phyloP scores from a whole-genome alignment of 2,888 invertebrate species.

The Theodoxus fluviatilis region DNA sequence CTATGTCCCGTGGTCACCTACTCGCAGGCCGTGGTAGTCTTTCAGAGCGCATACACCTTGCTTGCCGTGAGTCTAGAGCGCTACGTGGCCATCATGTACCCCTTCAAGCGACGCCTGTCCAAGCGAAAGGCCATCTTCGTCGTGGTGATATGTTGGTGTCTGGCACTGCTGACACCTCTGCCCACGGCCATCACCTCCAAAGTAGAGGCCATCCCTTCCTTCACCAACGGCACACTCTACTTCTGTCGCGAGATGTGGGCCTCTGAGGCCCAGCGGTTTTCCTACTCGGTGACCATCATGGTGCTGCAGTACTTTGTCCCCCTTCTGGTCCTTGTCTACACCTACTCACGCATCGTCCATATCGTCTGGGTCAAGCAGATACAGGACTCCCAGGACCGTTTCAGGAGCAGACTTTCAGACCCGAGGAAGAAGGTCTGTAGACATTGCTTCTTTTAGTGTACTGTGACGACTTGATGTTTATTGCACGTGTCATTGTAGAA shows the following conservation, averaged over 20 bases:
- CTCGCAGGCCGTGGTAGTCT: constrained; percentile 70
- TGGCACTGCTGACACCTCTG: constrained; percentile 80
- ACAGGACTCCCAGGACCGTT: too few relatives aligned
- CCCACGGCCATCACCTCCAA: constrained; percentile 80
- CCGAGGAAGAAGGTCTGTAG: constrained; percentile 30
- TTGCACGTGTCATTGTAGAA: too few relatives aligned
- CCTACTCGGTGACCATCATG: constrained; percentile 79
- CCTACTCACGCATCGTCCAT: constrained; percentile 83
- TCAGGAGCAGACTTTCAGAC: constrained; percentile 20
- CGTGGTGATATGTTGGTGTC: constrained; percentile 77
- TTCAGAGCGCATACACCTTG: constrained; percentile 85
- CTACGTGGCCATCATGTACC: constrained; percentile 90
- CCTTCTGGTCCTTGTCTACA: constrained; percentile 79
- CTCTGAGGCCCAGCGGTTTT: constrained; percentile 31
- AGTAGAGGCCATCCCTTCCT: constrained; percentile 28
- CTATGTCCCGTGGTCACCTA: constrained; percentile 85
- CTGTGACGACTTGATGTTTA: too few relatives aligned
- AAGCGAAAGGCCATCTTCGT: constrained; percentile 75
- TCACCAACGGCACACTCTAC: constrained; percentile 28
- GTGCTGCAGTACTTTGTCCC: constrained; percentile 85
- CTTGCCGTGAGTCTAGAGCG: constrained; percentile 89
- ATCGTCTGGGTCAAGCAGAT: constrained; percentile 87
- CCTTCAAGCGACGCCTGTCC: constrained; percentile 80
- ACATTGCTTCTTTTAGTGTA: too few relatives aligned
- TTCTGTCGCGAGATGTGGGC: constrained; percentile 36